Conservation (phyloP, 2,888 invertebrate species). For the Cremastobaeus sp. region DNA sequence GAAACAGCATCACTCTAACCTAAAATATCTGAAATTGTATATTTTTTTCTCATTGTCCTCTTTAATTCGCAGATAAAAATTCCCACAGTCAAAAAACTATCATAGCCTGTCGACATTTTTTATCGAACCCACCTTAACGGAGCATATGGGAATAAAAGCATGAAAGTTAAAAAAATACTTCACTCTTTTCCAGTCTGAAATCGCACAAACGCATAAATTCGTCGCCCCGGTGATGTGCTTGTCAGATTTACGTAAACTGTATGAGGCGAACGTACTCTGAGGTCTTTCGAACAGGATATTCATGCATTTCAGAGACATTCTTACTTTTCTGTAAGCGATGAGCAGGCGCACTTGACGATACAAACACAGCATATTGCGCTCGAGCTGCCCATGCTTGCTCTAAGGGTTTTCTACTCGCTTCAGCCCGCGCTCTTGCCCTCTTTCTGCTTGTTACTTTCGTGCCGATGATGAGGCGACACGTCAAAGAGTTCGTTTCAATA, state of each 20-base stretch:
- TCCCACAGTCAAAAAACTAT: no score
- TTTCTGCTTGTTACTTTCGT: constrained; percentile 5
- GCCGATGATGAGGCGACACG: constrained; percentile 4
- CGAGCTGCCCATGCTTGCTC: constrained; percentile 13
- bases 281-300: constrained; percentile 18
- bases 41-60: no score
- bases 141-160: no score
- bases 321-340: constrained; percentile 41
- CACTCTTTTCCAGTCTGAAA: no score
- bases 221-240: constrained; percentile 2
- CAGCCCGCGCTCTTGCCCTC: background rate
- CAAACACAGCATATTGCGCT: constrained; percentile 32
- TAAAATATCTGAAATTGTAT: no score
- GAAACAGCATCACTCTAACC: no score
- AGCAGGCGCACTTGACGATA: constrained; percentile 41
- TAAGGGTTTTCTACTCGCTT: constrained; percentile 39
- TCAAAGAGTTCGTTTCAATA: constrained; percentile 27
- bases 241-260: constrained; percentile 17
- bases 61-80: no score
- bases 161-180: no score
- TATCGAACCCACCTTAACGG: no score
- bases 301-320: constrained; percentile 41
- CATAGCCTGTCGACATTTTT: no score
- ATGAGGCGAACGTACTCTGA: constrained; percentile 13
- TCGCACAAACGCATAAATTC: constrained; percentile 16